Evolutionary conservation across 2,888 invertebrate species (phyloP), one percentile per base, ranked within the genome.

Genomic region (Cosmia trapezina): DNA sequence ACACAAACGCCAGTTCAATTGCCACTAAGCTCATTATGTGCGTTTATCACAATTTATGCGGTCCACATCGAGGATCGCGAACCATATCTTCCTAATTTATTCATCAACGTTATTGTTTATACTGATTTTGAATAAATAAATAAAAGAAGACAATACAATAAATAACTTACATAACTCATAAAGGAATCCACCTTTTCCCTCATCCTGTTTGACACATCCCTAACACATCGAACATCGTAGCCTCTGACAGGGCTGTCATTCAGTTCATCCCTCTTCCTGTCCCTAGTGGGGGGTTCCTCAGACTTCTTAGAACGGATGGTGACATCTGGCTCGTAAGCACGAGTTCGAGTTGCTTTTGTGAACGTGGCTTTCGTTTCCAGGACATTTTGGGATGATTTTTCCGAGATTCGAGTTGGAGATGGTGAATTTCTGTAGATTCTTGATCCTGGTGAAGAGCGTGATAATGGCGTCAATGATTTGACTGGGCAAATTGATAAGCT

Each of bases 271-370:
- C 70, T 67, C 56, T 41, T 81, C 71, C 47, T 54, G 14, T 92
- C 93, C 54, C 90, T 88, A 0, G 91, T 90, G 0, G 92, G 92
- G 0, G 87, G 83, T 5, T 92, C 91, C 1, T 90, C 88, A 0
- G 65, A 22, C 51, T 85, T 88, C 19, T 57, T 83, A 1, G 81
- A 45, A 7, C 78, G 83, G 6, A 68, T 80, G 73, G 11, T 78
- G 66, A 45, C 83, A 80, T 45, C 81, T 67, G 57, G 65, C 49
- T 76, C 76, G 67, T 83, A 84, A 19, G 63, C 7, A 4, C 41
- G 73, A 45, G 12, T 57, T 2, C 78, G 68, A 80, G 63, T 43
- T 0, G 51, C 33, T 17, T 12, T 43, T 2, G n/a, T 41, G 28
- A 47, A 68, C 8, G 61, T 57, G 17, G n/a, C 9, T 41, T 83